A percentile compares a stretch with the other conserved stretches of the same genome.
Evolutionary conservation across 2,797 vertebrate species (phyloP).

Genomic region (Echeneis naucrates): DNA sequence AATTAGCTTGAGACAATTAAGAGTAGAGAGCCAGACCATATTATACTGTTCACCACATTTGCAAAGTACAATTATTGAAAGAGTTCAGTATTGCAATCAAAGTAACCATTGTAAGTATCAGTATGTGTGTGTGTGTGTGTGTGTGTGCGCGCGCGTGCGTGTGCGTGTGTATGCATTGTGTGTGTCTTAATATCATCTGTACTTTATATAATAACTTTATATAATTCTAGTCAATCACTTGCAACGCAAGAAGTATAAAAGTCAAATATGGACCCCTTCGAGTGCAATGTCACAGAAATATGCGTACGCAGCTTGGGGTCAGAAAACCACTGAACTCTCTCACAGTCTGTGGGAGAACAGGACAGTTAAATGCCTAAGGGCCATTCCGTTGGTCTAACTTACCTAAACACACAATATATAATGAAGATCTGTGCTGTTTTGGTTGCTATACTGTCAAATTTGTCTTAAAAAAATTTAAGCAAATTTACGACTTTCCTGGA

Average conservation of each 20-base stretch:
- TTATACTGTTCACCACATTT: constrained; percentile 57
- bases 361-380: no score
- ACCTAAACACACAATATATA: no score
- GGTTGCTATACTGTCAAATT: no score
- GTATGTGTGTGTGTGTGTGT: neutral
- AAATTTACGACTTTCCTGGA: no score
- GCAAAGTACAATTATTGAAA: constrained; percentile 49
- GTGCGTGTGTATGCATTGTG: constrained; percentile 1
- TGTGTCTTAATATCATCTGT: neutral
- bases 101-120: neutral
- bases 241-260: neutral
- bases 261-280: no score
- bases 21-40: constrained; percentile 60
- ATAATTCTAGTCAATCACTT: neutral
- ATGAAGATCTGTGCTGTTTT: no score
- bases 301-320: no score
- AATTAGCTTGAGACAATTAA: constrained; percentile 77
- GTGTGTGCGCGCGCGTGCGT: neutral
- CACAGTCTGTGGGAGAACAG: no score
- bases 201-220: neutral
- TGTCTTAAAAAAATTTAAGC: no score
- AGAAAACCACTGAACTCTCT: no score
- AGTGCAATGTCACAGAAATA: no score
- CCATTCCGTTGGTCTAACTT: no score
- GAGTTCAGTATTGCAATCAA: constrained; percentile 42